Conservation (phyloP, 2,113 vertebrate species). For the Sylvia atricapilla region DNA sequence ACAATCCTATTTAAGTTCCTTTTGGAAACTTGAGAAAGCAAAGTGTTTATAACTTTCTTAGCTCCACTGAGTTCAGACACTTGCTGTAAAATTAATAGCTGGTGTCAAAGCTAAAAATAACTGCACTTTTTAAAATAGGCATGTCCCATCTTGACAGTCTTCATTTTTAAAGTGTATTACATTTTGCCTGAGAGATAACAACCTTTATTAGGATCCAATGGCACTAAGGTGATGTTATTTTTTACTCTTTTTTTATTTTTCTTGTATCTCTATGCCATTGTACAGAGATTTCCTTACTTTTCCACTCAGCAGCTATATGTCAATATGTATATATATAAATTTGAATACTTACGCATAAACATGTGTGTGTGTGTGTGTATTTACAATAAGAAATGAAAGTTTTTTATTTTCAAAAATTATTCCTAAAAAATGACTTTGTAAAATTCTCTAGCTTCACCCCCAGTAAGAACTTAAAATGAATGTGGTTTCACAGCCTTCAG, state of each 20-base stretch:
- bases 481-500: background rate
- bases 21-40: background rate
- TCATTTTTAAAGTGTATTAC: background rate
- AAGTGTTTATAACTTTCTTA: background rate
- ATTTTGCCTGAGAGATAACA: background rate
- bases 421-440: background rate
- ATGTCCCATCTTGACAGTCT: background rate
- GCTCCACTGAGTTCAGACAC: background rate
- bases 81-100: constrained; percentile 3
- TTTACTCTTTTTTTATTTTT: background rate
- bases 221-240: background rate
- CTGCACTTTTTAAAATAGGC: background rate
- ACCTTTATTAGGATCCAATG: background rate
- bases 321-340: too few species aligned
- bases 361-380: too few species aligned
- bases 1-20: background rate
- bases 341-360: too few species aligned
- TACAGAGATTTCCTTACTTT: background rate
- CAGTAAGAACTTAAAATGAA: background rate
- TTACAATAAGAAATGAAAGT: background rate
- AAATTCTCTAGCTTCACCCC: background rate
- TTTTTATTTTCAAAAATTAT: background rate
- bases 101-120: constrained; percentile 31
- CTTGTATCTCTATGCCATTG: background rate
- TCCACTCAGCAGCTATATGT: background rate